Base-by-base conservation (phyloP, 1,140 invertebrate species). In the Lutraria rhynchaena region DNA sequence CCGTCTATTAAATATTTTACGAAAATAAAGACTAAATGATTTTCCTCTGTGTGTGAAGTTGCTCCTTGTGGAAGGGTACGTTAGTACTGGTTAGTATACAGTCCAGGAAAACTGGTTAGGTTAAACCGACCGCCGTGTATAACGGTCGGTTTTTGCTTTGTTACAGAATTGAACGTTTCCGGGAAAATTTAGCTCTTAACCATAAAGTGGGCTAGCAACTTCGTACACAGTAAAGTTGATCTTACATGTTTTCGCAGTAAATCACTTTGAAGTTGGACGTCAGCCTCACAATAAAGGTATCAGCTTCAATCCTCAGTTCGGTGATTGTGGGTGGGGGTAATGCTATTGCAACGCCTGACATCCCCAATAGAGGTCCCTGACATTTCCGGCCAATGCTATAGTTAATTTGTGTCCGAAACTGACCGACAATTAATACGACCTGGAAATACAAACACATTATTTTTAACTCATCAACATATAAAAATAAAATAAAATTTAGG, bases 231-330 rank as follows among this genome's bases (percentile, higher is more conserved):
- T n/a, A n/a, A n/a, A n/a, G n/a, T n/a, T n/a, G 5, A 57, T 86
- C 89, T 86, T 94, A 98, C 97, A 96, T 97, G 86, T 98, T 98
- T 92, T 99, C 98, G 91, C 98, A 99, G 92, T 99, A 98, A 61
- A 97, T 96, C 94, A 99, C 96, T 93, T 96, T 95, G 92, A 99
- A 98, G 92, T 99, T 97, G 86, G 99, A 98, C 90, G 96, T 98
- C 83, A 99, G 96, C 87, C 98, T 95, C 51, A 97, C 99, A 85
- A 99, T 98, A 92, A 99, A 99, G 96, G 98, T 98, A 89, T 99
- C 98, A 33, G 96, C 95, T 92, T 99, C 98, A 73, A 99, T 94
- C 70, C 98, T 95, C 70, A 99, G 97, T 94, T 99, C 98, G 89
- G 99, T 98, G 57, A 99, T 97, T 57, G 97, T 98, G 1, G 98